Evolutionary conservation across 2,797 vertebrate genomes (phyloP).

Genomic region (Lepidocolaptes lacrymiger): DNA sequence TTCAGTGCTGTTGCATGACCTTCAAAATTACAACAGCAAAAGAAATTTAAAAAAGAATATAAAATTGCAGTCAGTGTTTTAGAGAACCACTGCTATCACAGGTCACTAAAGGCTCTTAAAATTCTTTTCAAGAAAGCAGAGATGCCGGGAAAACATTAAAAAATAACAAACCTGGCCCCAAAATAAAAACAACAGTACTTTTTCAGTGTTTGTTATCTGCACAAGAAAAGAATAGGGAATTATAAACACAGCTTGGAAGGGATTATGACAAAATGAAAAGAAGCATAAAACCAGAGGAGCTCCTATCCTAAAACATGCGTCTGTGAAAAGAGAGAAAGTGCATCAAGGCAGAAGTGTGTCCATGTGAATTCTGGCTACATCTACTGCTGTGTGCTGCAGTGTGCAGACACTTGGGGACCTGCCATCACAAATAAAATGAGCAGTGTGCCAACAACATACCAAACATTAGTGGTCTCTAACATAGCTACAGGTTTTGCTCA

Average conservation of each 20-base stretch:
- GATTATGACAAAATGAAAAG: neutral
- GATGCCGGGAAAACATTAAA: slow-evolving; percentile 25
- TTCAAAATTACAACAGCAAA: neutral
- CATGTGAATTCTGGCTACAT: slow-evolving; percentile 20
- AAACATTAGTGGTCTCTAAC: slow-evolving; percentile 49
- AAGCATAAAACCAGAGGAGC: neutral
- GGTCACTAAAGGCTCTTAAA: slow-evolving; percentile 35
- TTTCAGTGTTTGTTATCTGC: neutral
- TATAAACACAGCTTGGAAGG: neutral
- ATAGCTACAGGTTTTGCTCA: slow-evolving; percentile 44
- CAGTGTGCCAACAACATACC: slow-evolving; percentile 59
- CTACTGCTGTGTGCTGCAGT: neutral
- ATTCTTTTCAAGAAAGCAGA: neutral
- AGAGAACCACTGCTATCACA: neutral
- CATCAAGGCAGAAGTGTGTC: neutral
- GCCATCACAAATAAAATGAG: slow-evolving; percentile 62
- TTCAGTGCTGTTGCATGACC: neutral
- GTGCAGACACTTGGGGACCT: slow-evolving; percentile 33
- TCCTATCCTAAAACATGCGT: neutral
- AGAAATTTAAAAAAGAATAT: neutral
- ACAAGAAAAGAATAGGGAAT: neutral
- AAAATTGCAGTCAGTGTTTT: neutral
- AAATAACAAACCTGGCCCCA: neutral
- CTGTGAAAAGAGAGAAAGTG: neutral
- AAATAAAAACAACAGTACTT: neutral